These are phyloP conservation scores for Ctenopoma multispine DNA, from an alignment of 2,797 vertebrate genomes.

Conservation along the genomic window DNA sequence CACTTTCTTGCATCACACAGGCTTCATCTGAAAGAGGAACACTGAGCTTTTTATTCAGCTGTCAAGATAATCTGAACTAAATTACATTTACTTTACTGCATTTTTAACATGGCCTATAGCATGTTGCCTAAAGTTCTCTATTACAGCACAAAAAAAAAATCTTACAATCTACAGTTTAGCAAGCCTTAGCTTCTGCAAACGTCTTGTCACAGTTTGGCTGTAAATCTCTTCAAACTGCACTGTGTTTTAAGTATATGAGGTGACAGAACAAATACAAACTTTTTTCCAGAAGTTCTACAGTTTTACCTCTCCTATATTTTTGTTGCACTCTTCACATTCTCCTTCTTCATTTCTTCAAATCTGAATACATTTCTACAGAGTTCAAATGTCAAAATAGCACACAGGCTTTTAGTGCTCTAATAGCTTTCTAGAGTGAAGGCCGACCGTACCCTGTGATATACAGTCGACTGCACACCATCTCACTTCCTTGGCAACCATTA, in stretches of 20 bases:
- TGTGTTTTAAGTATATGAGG: slow-evolving; percentile 9
- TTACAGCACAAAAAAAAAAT: background rate
- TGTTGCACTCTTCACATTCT: slow-evolving; percentile 6
- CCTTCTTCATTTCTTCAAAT: slow-evolving; percentile 8
- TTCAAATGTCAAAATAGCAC: slow-evolving; percentile 4
- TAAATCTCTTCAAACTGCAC: background rate
- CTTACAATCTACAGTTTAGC: background rate
- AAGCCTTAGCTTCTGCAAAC: background rate
- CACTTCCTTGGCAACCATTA: slow-evolving; percentile 85
- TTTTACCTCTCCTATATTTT: slow-evolving; percentile 26
- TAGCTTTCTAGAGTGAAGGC: slow-evolving; percentile 66
- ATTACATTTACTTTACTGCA: slow-evolving; percentile 1
- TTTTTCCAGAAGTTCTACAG: background rate
- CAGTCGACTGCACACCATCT: slow-evolving; percentile 78
- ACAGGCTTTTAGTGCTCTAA: slow-evolving; percentile 17
- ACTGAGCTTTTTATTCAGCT: slow-evolving; percentile 28
- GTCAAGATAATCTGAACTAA: slow-evolving; percentile 27
- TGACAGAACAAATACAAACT: slow-evolving; percentile 9
- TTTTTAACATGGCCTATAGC: background rate
- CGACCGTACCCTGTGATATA: slow-evolving; percentile 61
- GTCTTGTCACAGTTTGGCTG: background rate
- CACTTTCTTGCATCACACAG: slow-evolving; percentile 8
- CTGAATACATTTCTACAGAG: slow-evolving; percentile 20
- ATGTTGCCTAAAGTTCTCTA: background rate
- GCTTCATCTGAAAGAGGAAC: slow-evolving; percentile 45